phyloP scores from a whole-genome alignment of 2,888 invertebrate genomes.

The Aleiodes testaceus region DNA sequence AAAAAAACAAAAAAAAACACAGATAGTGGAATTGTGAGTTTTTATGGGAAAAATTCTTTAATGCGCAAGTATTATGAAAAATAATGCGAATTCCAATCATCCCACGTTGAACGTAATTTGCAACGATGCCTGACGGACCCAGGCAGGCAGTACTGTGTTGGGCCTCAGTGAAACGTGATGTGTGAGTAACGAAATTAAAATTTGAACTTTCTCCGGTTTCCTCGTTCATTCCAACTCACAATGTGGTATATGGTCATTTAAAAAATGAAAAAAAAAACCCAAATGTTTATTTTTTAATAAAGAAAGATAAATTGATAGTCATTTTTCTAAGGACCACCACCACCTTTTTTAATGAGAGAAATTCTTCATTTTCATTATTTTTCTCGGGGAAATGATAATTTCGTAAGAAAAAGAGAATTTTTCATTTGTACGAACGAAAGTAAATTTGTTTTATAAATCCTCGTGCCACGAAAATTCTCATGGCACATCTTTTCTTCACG shows the following conservation, averaged over 20 bases:
- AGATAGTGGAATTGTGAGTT: too few relatives aligned
- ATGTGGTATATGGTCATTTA: constrained; percentile 25
- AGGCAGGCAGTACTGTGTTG: background rate
- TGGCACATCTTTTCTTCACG: constrained; percentile 3
- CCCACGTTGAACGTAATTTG: constrained; percentile 26
- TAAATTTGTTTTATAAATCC: too few relatives aligned
- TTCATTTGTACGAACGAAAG: too few relatives aligned
- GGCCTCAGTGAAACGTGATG: constrained; percentile 22
- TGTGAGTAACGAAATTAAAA: constrained; percentile 50
- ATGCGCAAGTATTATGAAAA: constrained; percentile 21
- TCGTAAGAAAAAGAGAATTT: too few relatives aligned
- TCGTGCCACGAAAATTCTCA: too few relatives aligned
- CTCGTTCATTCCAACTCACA: constrained; percentile 6
- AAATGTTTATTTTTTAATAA: too few relatives aligned
- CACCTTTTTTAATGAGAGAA: too few relatives aligned
- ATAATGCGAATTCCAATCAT: constrained; percentile 29
- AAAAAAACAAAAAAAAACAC: too few relatives aligned
- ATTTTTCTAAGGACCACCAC: too few relatives aligned
- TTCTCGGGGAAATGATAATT: too few relatives aligned
- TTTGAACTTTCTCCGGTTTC: constrained; percentile 60
- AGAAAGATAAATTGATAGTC: too few relatives aligned
- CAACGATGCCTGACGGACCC: constrained; percentile 19
- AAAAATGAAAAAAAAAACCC: background rate
- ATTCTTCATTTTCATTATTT: too few relatives aligned
- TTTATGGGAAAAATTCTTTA: background rate